Percentiles rank a stretch among this genome's conserved stretches.
These are phyloP conservation scores for Eueremaeus valkanovi DNA, from an alignment of 2,888 invertebrate genomes.

Conservation along the genomic window DNA sequence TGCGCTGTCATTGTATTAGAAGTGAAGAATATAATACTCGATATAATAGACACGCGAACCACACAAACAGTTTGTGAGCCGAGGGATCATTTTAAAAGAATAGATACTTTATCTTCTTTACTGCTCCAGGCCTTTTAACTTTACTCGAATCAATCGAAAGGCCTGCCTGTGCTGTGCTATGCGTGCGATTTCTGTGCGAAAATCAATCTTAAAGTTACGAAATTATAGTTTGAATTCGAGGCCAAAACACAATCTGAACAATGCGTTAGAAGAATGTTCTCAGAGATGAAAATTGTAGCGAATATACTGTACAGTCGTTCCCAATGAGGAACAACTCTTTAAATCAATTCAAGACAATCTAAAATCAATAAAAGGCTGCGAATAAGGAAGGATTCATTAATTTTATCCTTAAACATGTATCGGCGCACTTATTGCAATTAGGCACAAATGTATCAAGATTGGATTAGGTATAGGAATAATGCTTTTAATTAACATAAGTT, in stretches of 20 bases:
- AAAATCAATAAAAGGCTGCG: not conserved
- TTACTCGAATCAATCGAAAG: not conserved
- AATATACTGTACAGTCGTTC: not conserved
- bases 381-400: too few species aligned
- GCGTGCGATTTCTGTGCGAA: not conserved
- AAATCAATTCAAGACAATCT: not conserved
- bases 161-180: constrained; percentile 1
- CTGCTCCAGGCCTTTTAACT: not conserved
- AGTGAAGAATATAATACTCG: too few species aligned
- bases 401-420: too few species aligned
- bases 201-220: constrained; percentile 12
- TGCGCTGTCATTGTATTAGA: too few species aligned
- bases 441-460: too few species aligned
- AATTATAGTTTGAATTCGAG: not conserved
- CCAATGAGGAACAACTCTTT: not conserved
- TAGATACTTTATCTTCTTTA: not conserved
- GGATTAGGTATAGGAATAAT: too few species aligned
- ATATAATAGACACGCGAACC: constrained; percentile 16
- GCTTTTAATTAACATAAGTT: too few species aligned
- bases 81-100: not conserved
- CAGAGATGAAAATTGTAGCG: not conserved
- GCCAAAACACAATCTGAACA: not conserved
- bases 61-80: not conserved
- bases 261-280: not conserved
- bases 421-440: too few species aligned